Percentiles rank a stretch among this genome's conserved stretches.
Conservation (phyloP, 2,888 invertebrate species). For the Andrena camellia region DNA sequence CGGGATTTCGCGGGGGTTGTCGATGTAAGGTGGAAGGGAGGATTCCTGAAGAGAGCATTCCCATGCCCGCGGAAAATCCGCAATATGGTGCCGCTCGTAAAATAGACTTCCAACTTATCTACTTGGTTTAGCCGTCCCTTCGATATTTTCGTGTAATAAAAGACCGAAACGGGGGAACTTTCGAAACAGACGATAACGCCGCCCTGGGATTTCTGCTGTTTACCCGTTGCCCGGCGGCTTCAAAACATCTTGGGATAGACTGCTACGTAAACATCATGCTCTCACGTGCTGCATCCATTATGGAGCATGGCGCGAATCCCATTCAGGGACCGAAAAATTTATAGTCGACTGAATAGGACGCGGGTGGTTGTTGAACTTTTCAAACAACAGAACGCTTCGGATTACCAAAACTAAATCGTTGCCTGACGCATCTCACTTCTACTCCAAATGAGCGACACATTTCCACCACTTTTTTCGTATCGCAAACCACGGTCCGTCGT, state of each 20-base stretch:
- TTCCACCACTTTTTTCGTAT: not conserved
- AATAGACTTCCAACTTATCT: slow-evolving; percentile 66
- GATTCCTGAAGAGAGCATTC: slow-evolving; percentile 46
- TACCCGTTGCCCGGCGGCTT: slow-evolving; percentile 14
- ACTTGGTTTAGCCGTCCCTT: slow-evolving; percentile 48
- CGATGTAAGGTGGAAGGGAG: slow-evolving; percentile 26
- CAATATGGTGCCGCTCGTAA: slow-evolving; percentile 67
- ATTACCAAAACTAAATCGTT: too few species aligned
- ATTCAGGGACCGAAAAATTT: too few species aligned
- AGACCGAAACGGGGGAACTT: slow-evolving; percentile 47
- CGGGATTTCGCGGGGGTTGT: slow-evolving; percentile 24
- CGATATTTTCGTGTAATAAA: slow-evolving; percentile 63
- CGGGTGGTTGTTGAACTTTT: too few species aligned
- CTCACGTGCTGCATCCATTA: not conserved
- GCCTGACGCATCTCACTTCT: not conserved
- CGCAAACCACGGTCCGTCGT: not conserved
- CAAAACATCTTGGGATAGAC: slow-evolving; percentile 5
- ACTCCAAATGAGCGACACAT: not conserved
- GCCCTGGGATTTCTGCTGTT: slow-evolving; percentile 41
- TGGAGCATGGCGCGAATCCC: too few species aligned
- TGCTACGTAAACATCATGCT: not conserved
- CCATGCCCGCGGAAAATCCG: slow-evolving; percentile 58
- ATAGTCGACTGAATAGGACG: too few species aligned
- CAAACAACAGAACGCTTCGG: too few species aligned
- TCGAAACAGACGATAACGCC: slow-evolving; percentile 55